Evolutionary conservation across 2,888 invertebrate species (phyloP).

Genomic region (Parnassius smintheus): DNA sequence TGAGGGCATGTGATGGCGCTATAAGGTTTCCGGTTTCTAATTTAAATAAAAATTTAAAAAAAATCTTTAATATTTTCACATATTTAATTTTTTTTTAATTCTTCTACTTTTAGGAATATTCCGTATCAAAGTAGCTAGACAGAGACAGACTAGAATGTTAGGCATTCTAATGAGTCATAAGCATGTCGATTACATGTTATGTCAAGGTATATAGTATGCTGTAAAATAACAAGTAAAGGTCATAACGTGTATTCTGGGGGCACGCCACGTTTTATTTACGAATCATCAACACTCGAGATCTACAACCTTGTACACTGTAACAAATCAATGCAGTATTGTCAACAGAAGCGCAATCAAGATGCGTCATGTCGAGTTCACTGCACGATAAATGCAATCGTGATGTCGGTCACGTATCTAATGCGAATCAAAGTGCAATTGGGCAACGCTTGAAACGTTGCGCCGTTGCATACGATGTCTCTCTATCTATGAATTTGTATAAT

Average conservation of each 20-base stretch:
- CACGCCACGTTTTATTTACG: neutral
- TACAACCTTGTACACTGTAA: neutral
- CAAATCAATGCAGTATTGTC: neutral
- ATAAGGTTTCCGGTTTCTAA: too few relatives aligned
- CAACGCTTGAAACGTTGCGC: neutral
- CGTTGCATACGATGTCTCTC: too few relatives aligned
- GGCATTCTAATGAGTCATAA: neutral
- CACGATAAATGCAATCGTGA: slow-evolving; percentile 10
- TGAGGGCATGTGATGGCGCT: too few relatives aligned
- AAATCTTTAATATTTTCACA: too few relatives aligned
- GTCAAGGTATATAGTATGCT: neutral
- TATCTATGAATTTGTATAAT: too few relatives aligned
- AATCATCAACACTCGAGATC: neutral
- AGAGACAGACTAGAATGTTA: neutral
- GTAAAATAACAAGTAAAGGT: neutral
- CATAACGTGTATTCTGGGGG: neutral
- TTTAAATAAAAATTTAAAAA: too few relatives aligned
- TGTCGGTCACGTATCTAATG: slow-evolving; percentile 7
- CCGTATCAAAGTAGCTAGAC: neutral
- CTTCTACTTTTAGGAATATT: too few relatives aligned
- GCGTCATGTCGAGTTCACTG: slow-evolving; percentile 8
- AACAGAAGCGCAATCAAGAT: neutral
- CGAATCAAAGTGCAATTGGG: neutral
- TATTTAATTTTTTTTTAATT: too few relatives aligned
- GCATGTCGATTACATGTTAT: neutral